Base-by-base conservation (phyloP, 2,113 vertebrate species). In the Anolis carolinensis region DNA sequence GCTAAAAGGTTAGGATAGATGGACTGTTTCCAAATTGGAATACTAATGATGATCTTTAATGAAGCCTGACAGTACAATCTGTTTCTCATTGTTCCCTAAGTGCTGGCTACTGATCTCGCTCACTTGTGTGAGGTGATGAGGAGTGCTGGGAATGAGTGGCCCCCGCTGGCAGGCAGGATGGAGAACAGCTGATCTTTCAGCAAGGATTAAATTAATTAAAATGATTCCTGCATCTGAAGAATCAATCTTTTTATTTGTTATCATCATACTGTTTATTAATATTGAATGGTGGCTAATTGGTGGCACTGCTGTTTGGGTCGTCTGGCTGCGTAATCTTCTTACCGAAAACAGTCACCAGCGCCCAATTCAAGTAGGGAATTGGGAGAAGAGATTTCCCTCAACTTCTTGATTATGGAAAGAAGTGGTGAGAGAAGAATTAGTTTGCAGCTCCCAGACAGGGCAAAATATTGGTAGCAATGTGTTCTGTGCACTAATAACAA, bases 1-100 rank as follows among this genome's bases (percentile, higher is more conserved):
- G 90, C 93, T 95, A 95, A 96, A 95, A 96, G 95, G 92, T 93
- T 95, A 80, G 93, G 94, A 92, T 91, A 90, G 92, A 94, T 93
- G 89, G 94, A 94, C 92, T 94, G 96, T 97, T 97, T 96, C 95
- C 95, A 96, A 96, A 98, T 96, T 97, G 97, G 98, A 97, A 99
- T 98, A 98, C 97, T 99, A 98, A 99, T 99, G 98, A 98, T 98
- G 97, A 97, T 96, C 97, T 97, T 97, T 99, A 99, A 99, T 99
- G 98, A 97, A 97, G 97, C 97, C 98, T 98, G 98, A 98, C 98
- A 99, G 97, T 96, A 98, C 98, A 99, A 98, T 98, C 98, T 99
- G 98, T 97, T 98, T 97, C 98, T 97, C 95, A 98, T 99, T 99
- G 98, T 98, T 96, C 97, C 95, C 95, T 96, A 97, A 97, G 97